A percentile compares a stretch with the other conserved stretches of the same genome.
These are phyloP conservation scores for Drosophila picticornis DNA, from an alignment of 2,888 invertebrate genomes.

Conservation along the genomic window DNA sequence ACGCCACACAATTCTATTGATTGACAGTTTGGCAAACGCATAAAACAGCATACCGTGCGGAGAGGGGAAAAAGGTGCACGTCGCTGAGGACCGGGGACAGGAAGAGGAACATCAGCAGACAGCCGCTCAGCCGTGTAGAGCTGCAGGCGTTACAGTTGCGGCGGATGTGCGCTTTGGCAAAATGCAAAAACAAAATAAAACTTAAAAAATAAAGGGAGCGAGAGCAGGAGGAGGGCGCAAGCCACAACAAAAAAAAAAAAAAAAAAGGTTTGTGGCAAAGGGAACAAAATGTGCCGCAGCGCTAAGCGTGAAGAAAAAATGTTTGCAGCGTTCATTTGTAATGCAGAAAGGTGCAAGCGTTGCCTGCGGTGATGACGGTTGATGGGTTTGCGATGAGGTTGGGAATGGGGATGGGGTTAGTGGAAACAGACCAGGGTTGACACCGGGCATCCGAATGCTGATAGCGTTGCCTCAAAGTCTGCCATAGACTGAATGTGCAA, in stretches of 20 bases:
- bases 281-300: conserved; percentile 45
- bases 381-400: neutral
- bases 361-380: conserved; percentile 58
- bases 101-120: conserved; percentile 53
- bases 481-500: conserved; percentile 55
- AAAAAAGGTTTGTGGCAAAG: conserved; percentile 32
- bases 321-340: conserved; percentile 68
- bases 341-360: conserved; percentile 75
- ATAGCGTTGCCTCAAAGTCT: conserved; percentile 49
- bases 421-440: conserved; percentile 19
- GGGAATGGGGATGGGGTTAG: neutral
- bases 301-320: conserved; percentile 53
- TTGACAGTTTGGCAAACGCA: conserved; percentile 80
- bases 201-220: neutral
- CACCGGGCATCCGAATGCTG: conserved; percentile 38
- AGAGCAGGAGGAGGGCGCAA: neutral
- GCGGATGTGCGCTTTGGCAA: conserved; percentile 67
- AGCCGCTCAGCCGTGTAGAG: conserved; percentile 65
- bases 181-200: conserved; percentile 14
- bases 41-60: conserved; percentile 44
- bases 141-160: conserved; percentile 77
- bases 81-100: conserved; percentile 13
- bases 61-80: conserved; percentile 1
- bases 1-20: conserved; percentile 73
- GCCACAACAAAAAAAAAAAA: conserved; percentile 29